These are phyloP conservation scores for Manacus vitellinus DNA, from an alignment of 2,113 vertebrate genomes.

Conservation along the genomic window DNA sequence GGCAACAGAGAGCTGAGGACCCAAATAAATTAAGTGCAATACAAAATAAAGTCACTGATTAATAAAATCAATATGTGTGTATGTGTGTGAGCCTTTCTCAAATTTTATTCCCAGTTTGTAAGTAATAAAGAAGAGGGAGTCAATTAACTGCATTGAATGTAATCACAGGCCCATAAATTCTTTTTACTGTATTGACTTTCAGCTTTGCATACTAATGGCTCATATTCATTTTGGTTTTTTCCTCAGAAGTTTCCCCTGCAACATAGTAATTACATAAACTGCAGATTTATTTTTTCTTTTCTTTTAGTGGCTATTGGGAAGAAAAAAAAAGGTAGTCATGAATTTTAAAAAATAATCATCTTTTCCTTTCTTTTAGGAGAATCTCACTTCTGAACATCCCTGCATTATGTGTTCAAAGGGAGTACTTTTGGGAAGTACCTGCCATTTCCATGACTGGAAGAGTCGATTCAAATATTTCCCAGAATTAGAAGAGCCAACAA, in stretches of 20 bases:
- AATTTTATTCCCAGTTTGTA: background rate
- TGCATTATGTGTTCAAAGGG: background rate
- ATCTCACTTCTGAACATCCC: too few species aligned
- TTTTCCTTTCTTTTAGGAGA: background rate
- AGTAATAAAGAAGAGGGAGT: slow-evolving; percentile 6
- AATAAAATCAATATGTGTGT: background rate
- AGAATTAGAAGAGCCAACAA: background rate
- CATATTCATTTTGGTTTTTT: background rate
- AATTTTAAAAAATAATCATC: background rate
- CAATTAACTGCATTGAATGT: background rate
- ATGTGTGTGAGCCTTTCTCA: background rate
- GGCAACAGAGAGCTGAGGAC: background rate
- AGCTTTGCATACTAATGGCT: background rate
- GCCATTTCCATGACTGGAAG: background rate
- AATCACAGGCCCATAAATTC: background rate
- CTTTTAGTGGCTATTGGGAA: background rate
- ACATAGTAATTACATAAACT: background rate
- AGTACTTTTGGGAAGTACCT: background rate
- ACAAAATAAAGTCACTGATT: background rate
- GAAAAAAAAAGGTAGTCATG: background rate
- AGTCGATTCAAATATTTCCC: background rate
- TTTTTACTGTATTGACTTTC: background rate
- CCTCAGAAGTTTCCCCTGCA: background rate
- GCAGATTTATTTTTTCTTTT: background rate
- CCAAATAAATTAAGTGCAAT: background rate